phyloP scores from a whole-genome alignment of 2,113 vertebrate genomes.

The Paracanthobrama guichenoti region DNA sequence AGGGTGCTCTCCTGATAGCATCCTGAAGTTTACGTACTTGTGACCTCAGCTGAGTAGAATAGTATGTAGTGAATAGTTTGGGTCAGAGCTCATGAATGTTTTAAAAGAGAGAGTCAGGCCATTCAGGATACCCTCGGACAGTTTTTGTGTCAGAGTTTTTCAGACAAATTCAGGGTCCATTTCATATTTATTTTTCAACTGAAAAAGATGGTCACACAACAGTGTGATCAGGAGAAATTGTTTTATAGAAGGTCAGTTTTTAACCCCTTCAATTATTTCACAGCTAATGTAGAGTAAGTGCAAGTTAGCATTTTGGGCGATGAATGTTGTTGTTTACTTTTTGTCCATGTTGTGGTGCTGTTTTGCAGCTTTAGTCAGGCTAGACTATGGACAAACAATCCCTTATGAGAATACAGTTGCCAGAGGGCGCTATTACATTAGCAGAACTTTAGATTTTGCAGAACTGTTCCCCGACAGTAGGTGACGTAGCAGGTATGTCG shows the following conservation, averaged over 20 bases:
- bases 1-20: background rate
- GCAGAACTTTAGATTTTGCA: too few species aligned
- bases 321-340: constrained; percentile 40
- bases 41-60: constrained; percentile 25
- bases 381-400: constrained; percentile 29
- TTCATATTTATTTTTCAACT: constrained; percentile 33
- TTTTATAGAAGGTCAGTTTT: constrained; percentile 45
- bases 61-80: constrained; percentile 32
- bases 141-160: constrained; percentile 41
- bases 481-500: constrained; percentile 21
- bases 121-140: constrained; percentile 27
- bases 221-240: constrained; percentile 9
- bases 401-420: background rate
- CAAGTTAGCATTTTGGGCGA: constrained; percentile 30
- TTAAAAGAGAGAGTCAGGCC: constrained; percentile 34
- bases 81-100: constrained; percentile 33
- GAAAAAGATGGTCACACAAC: constrained; percentile 22
- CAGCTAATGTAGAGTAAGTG: constrained; percentile 30
- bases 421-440: constrained; percentile 37
- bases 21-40: constrained; percentile 27
- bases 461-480: constrained; percentile 13
- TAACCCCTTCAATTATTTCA: constrained; percentile 28
- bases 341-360: constrained; percentile 47
- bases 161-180: constrained; percentile 51
- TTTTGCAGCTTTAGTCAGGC: constrained; percentile 38